A percentile compares a stretch with the other conserved stretches of the same genome.
Conservation (phyloP, 2,888 invertebrate genomes). For the Chymomyza fuscimana region DNA sequence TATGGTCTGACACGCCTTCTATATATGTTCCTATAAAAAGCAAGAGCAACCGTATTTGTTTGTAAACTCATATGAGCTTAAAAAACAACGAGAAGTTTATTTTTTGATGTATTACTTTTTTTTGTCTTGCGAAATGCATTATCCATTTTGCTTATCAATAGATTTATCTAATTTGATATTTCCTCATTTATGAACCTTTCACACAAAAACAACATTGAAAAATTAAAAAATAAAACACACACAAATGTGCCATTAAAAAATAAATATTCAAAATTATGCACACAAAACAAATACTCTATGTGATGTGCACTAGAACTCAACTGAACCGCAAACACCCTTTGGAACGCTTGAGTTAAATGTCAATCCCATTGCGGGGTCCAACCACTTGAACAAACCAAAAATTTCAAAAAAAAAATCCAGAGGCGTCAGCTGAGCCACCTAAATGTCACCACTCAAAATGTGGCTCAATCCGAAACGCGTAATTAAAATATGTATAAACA, state of each 20-base stretch:
- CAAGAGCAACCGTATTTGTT: too few relatives aligned
- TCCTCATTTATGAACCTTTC: too few relatives aligned
- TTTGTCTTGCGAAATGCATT: too few relatives aligned
- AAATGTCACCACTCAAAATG: slow-evolving; percentile 49
- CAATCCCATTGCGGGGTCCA: slow-evolving; percentile 35
- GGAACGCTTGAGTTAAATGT: slow-evolving; percentile 23
- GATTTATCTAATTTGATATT: too few relatives aligned
- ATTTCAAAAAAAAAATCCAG: neutral
- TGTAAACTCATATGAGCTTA: too few relatives aligned
- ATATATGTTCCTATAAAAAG: too few relatives aligned
- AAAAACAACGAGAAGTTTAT: too few relatives aligned
- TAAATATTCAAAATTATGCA: slow-evolving; percentile 33
- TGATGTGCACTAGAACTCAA: neutral
- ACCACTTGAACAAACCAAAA: slow-evolving; percentile 43
- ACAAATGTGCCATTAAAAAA: slow-evolving; percentile 9
- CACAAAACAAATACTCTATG: slow-evolving; percentile 27
- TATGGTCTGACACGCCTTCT: too few relatives aligned
- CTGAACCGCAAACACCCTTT: slow-evolving; percentile 24
- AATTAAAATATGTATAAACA: slow-evolving; percentile 72
- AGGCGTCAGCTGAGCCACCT: slow-evolving; percentile 47
- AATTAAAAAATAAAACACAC: neutral
- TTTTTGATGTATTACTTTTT: too few relatives aligned
- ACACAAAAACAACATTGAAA: neutral
- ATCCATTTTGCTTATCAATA: too few relatives aligned
- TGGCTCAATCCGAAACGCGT: slow-evolving; percentile 68